Evolutionary conservation across 1,140 invertebrate genomes (phyloP), one percentile per base, ranked within the genome.

Genomic region (Calliopsis andreniformis): DNA sequence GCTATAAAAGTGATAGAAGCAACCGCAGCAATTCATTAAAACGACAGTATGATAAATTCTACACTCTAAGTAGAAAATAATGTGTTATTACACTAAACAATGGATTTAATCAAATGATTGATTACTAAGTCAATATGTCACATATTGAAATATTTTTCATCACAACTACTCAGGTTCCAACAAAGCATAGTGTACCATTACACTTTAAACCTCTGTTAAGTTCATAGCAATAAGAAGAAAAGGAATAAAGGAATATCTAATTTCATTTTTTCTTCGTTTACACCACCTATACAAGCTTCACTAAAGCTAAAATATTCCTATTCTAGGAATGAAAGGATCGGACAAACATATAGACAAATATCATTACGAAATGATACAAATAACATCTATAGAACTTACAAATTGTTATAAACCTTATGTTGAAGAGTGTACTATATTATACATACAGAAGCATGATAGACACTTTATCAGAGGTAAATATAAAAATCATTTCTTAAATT

Each of bases 91-190:
- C 23, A 47, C 20, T 20, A 43, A 68, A 43, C 32, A 16, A 39
- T 39, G 14, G 23, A 64, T 23, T 55, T 55, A 39, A 18, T 67
- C 2, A 58, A 75, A 75, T 47, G 39, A 7, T 56, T 28, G 12
- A 47, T 45, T 42, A 45, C 10, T 73, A 45, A 32, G 30, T 39
- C 51, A 75, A 28, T 55, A 66, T 43, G 12, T 55, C 56, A 67
- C 18, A 47, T 47, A 67, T 39, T 56, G 51, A 67, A 75, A 56
- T 67, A 62, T 5, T 73, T 30, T 35, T 23, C 35, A 56, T 58
- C 30, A 35, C 20, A 47, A 75, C 51, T 75, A 67, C 43, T 47
- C 45, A 67, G 14, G 32, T 28, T 45, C 53, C 20, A 20, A 56
- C 67, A 55, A 45, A 67, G 12, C 47, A 30, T 16, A 67, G 51